These are phyloP conservation scores for Porphyrio hochstetteri DNA, from an alignment of 2,113 vertebrate species.

Conservation along the genomic window DNA sequence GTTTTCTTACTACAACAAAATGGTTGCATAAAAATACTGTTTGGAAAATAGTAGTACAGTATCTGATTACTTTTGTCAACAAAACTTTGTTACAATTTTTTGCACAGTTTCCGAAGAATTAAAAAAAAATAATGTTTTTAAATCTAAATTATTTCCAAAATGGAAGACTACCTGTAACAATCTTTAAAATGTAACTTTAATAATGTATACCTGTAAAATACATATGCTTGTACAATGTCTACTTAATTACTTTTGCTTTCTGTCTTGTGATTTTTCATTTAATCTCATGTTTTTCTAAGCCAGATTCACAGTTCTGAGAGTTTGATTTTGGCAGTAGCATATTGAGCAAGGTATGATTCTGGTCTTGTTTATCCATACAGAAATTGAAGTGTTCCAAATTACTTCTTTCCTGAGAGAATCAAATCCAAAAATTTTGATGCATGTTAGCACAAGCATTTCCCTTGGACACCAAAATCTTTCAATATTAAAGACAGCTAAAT, in stretches of 20 bases:
- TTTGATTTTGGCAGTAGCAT: not conserved
- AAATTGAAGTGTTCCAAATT: not conserved
- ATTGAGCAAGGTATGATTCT: not conserved
- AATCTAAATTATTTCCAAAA: not conserved
- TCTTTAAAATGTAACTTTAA: not conserved
- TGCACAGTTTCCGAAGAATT: not conserved
- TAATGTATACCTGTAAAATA: not conserved
- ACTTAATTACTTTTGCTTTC: not conserved
- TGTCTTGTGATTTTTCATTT: not conserved
- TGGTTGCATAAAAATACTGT: not conserved
- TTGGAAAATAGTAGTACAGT: not conserved
- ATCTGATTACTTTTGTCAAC: not conserved
- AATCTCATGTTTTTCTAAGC: not conserved
- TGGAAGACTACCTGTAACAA: not conserved
- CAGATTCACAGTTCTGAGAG: not conserved
- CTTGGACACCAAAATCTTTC: not conserved
- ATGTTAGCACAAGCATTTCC: not conserved
- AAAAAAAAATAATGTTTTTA: not conserved
- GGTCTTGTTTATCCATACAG: not conserved
- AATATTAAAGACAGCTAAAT: not conserved
- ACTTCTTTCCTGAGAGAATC: not conserved
- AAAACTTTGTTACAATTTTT: not conserved
- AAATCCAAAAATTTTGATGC: not conserved
- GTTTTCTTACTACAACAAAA: not conserved
- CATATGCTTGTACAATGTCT: accelerated